Evolutionary conservation across 2,797 vertebrate genomes (phyloP).

Genomic region (Smutsia gigantea): DNA sequence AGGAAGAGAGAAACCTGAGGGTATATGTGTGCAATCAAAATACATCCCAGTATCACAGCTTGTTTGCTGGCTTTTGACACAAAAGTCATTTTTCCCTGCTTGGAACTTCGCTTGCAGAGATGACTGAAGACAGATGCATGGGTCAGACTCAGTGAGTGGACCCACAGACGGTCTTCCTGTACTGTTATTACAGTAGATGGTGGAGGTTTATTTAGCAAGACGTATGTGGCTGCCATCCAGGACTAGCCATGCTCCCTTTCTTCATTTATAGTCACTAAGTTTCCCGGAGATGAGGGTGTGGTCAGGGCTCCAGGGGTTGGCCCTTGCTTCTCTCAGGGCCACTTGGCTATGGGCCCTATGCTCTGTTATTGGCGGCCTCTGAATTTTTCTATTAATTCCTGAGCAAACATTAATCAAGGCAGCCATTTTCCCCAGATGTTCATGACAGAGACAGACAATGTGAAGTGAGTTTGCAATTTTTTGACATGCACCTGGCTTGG

Average conservation of each 20-base stretch:
- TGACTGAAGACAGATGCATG: neutral
- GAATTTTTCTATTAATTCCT: neutral
- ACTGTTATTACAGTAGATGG: neutral
- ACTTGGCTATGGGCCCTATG: neutral
- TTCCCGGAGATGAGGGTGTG: neutral
- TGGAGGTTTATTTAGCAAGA: neutral
- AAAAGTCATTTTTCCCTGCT: neutral
- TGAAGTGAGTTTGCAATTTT: neutral
- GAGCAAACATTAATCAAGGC: neutral
- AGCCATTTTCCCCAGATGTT: neutral
- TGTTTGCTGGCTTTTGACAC: conserved; percentile 10
- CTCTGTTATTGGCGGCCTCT: neutral
- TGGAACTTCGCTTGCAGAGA: neutral
- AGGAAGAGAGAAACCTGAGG: neutral
- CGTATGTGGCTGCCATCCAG: too few relatives aligned
- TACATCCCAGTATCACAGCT: neutral
- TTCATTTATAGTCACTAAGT: neutral
- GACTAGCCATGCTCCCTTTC: neutral
- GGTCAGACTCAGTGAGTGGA: neutral
- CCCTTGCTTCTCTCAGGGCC: neutral
- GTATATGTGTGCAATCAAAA: neutral
- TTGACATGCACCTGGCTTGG: neutral
- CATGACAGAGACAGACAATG: neutral
- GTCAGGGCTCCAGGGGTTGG: neutral
- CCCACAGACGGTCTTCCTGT: neutral